Conservation (phyloP, 2,113 vertebrate genomes). For the Zosterops japonicus region DNA sequence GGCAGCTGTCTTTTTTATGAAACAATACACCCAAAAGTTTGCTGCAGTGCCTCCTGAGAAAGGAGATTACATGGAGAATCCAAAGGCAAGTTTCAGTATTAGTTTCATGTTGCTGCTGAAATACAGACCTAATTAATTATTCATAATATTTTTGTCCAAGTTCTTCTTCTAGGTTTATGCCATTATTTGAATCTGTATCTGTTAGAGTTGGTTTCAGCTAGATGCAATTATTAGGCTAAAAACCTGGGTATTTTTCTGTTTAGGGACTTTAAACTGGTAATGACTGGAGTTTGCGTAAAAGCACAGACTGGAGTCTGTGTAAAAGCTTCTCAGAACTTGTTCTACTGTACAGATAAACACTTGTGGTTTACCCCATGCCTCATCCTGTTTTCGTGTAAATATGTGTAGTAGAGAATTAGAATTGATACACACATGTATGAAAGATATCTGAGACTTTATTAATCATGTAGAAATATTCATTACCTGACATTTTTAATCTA, state of each 20-base stretch:
- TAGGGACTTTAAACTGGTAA: not conserved
- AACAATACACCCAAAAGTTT: not conserved
- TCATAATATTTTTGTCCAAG: not conserved
- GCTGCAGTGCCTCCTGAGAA: not conserved
- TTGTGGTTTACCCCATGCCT: not conserved
- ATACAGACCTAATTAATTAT: not conserved
- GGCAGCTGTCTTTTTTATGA: not conserved
- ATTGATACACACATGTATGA: not conserved
- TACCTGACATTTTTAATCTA: not conserved
- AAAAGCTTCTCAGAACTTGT: not conserved
- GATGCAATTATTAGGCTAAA: not conserved
- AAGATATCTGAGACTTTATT: not conserved
- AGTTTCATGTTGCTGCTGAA: not conserved
- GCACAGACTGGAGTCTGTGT: not conserved
- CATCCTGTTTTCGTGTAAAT: conserved; percentile 10
- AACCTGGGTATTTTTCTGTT: not conserved
- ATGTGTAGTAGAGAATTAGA: not conserved
- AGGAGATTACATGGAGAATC: not conserved
- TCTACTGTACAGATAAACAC: not conserved
- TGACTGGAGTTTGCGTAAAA: not conserved
- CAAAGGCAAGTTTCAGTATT: not conserved
- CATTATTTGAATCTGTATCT: not conserved
- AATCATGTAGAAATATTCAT: not conserved
- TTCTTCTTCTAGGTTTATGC: not conserved
- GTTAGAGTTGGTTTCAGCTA: not conserved